Evolutionary conservation across 2,888 invertebrate species (phyloP).

Genomic region (Thalpophila matura): DNA sequence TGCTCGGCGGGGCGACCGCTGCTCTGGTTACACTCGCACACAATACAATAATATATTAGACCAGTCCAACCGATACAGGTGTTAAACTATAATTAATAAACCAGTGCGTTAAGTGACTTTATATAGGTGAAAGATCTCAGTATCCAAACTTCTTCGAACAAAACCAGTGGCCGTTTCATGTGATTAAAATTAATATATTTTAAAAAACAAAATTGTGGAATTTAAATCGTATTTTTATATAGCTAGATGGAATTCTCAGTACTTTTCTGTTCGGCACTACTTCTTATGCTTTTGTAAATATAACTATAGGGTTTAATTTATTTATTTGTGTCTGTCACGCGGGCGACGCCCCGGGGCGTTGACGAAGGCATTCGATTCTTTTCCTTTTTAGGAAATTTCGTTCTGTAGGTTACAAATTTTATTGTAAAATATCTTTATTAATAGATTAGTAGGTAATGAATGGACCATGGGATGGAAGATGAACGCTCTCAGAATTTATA

Average conservation of each 20-base stretch:
- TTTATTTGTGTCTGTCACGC: constrained; percentile 83
- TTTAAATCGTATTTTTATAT: constrained; percentile 86
- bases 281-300: constrained; percentile 90
- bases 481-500: constrained; percentile 88
- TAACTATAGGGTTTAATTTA: constrained; percentile 86
- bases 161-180: constrained; percentile 89
- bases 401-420: constrained; percentile 90
- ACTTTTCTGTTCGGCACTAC: constrained; percentile 83
- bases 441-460: constrained; percentile 85
- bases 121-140: constrained; percentile 85
- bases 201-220: constrained; percentile 70
- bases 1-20: constrained; percentile 62
- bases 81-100: constrained; percentile 65
- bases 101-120: constrained; percentile 78
- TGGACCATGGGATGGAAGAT: constrained; percentile 86
- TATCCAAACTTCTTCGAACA: constrained; percentile 86
- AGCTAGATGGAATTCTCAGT: constrained; percentile 86
- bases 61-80: constrained; percentile 70
- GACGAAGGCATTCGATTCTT: constrained; percentile 64
- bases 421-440: constrained; percentile 87
- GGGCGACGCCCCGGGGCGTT: constrained; percentile 62
- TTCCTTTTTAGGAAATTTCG: constrained; percentile 88
- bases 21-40: constrained; percentile 56
- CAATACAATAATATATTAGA: constrained; percentile 62
- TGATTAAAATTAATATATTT: constrained; percentile 79